Percentiles rank a stretch among this genome's conserved stretches.
phyloP scores from a whole-genome alignment of 2,888 invertebrate species.

The Drosophila maculinotata region DNA sequence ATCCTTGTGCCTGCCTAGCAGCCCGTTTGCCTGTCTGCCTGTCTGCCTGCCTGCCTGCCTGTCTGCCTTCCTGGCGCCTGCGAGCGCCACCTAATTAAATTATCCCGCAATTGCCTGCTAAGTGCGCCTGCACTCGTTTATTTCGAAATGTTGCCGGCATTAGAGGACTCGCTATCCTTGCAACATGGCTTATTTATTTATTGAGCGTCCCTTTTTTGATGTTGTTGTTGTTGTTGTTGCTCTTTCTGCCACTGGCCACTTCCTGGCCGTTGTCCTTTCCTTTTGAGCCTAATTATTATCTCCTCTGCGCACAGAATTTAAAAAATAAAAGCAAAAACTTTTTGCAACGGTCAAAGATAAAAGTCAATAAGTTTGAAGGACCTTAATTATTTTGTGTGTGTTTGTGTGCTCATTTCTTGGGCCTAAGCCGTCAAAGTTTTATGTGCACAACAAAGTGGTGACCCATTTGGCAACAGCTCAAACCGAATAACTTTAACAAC shows the following conservation, averaged over 20 bases:
- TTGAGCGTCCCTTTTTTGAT: constrained; percentile 50
- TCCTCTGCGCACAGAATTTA: constrained; percentile 45
- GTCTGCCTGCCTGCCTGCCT: constrained; percentile 15
- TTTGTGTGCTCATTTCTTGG: constrained; percentile 31
- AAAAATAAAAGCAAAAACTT: constrained; percentile 39
- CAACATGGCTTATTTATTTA: constrained; percentile 56
- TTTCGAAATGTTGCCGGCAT: constrained; percentile 61
- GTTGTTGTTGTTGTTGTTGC: constrained; percentile 3
- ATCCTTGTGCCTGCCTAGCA: constrained; percentile 47
- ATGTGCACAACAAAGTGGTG: constrained; percentile 45
- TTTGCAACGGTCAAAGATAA: constrained; percentile 26
- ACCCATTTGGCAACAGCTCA: constrained; percentile 70
- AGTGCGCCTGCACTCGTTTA: constrained; percentile 68
- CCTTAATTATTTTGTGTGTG: constrained; percentile 70
- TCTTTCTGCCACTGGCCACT: constrained; percentile 38
- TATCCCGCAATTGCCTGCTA: constrained; percentile 79
- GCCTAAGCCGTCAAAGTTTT: constrained; percentile 47
- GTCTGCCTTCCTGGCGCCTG: constrained; percentile 6
- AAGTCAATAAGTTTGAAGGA: constrained; percentile 72
- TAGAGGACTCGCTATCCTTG: constrained; percentile 42
- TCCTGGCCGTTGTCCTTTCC: constrained; percentile 62
- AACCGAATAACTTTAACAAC: constrained; percentile 50
- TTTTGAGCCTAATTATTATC: constrained; percentile 71
- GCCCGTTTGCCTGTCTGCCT: constrained; percentile 9
- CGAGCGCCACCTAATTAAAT: constrained; percentile 68